Conservation (phyloP, 37 sponge, comb jelly and placozoan genomes). For the Theonella swinhoei region DNA sequence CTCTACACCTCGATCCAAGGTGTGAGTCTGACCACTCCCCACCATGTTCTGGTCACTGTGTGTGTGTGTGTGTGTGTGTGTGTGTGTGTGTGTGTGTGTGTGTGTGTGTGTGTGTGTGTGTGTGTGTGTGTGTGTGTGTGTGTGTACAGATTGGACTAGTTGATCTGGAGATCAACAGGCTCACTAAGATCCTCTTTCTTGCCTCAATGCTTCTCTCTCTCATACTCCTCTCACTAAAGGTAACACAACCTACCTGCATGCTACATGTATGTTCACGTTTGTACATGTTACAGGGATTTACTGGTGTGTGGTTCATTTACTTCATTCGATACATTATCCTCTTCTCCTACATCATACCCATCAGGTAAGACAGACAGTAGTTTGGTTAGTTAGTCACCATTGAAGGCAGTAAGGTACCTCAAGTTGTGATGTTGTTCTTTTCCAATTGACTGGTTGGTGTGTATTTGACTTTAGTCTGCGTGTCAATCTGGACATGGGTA, state of each 20-base stretch:
- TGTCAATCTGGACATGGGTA: slow-evolving; percentile 94
- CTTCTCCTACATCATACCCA: slow-evolving; percentile 96
- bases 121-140: neutral
- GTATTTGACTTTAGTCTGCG: slow-evolving; percentile 83
- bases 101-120: slow-evolving; percentile 7
- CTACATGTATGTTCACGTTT: neutral
- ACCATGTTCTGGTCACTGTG: neutral
- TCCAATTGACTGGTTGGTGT: neutral
- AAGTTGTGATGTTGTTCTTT: neutral
- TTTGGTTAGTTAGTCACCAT: no score
- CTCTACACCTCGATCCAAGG: slow-evolving; percentile 79
- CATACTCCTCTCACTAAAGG: slow-evolving; percentile 76
- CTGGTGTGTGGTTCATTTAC: slow-evolving; percentile 77
- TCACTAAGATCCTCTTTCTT: slow-evolving; percentile 91
- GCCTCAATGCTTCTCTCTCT: slow-evolving; percentile 65
- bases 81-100: slow-evolving; percentile 4
- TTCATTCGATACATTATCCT: slow-evolving; percentile 86
- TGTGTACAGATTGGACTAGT: slow-evolving; percentile 72
- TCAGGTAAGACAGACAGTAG: slow-evolving; percentile 91
- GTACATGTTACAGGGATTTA: slow-evolving; percentile 54
- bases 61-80: neutral
- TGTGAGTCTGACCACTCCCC: neutral
- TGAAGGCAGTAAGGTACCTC: no score
- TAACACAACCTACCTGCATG: slow-evolving; percentile 1
- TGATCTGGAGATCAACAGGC: slow-evolving; percentile 91